phyloP scores from a whole-genome alignment of 2,888 invertebrate species.

The Aricia artaxerxes region DNA sequence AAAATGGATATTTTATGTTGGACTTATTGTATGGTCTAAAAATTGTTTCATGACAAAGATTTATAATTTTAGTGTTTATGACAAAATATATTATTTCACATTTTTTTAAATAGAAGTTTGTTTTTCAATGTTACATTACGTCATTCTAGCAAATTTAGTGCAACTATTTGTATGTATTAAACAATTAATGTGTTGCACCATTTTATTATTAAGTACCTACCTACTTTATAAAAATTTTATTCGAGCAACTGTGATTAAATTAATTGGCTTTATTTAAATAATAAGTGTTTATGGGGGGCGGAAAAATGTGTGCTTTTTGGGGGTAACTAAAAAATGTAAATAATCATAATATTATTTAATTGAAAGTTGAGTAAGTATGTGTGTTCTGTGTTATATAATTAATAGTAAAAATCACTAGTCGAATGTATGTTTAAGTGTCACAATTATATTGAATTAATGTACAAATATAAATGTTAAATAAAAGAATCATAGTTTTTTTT shows the following conservation, averaged over 20 bases:
- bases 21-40: neutral
- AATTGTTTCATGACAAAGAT: neutral
- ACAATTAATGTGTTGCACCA: neutral
- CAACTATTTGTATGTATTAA: neutral
- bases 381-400: constrained; percentile 42
- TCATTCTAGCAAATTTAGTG: too few relatives aligned
- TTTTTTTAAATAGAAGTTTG: too few relatives aligned
- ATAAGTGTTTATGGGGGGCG: neutral
- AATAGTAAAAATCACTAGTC: constrained; percentile 37
- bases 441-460: constrained; percentile 51
- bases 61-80: neutral
- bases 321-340: neutral
- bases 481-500: constrained; percentile 42
- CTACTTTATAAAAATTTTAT: neutral
- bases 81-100: neutral
- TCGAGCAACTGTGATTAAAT: neutral
- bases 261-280: neutral
- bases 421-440: constrained; percentile 36
- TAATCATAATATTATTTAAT: constrained; percentile 46
- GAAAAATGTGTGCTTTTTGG: neutral
- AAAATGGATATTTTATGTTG: too few relatives aligned
- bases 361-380: constrained; percentile 49
- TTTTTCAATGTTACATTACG: too few relatives aligned
- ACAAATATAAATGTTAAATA: constrained; percentile 69
- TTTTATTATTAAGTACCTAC: neutral